Evolutionary conservation across 2,888 invertebrate species (phyloP), one percentile per base, ranked within the genome.

Genomic region (Ecliptopera silaceata): DNA sequence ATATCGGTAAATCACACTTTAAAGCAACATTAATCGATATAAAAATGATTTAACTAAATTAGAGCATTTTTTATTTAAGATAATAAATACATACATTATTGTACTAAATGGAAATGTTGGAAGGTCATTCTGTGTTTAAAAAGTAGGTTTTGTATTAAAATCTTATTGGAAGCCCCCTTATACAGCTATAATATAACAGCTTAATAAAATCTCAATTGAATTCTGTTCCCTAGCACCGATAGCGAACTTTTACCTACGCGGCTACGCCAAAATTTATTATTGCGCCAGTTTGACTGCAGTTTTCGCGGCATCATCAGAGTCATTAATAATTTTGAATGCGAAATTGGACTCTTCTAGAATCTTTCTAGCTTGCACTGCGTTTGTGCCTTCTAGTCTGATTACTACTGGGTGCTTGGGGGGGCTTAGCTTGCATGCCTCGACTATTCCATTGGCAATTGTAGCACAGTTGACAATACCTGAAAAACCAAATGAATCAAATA

Each of bases 381-480:
- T 99, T 13, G 98, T 99, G 50, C 99, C 99, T 93, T 99, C 98
- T 54, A 99, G 88, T 71, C 99, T 93, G 38, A 99, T 97, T 52
- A 99, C 94, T 39, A 99, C 90, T 0, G 99, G 99, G 56, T 98
- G 94, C 72, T 94, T 93, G 0, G 98, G 92, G 39, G 95, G 93
- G 60, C 96, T 94, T 51, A 94, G 94, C 79, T 95, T 95, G 66
- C 96, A 95, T 2, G 99, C 99, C 56, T 95, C 94, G 3, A 99
- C 95, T 68, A 99, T 96, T 38, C 99, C 99, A 74, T 96, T 97
- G 0, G 99, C 99, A 71, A 99, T 97, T 0, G 96, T 98, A 4
- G 95, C 97, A 88, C 99, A 99, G 88, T 99, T 98, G 0, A 99
- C 99, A 79, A 99, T 99, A 52, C 99, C 98, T 89, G 68, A 15